A percentile compares a stretch with the other conserved stretches of the same genome.
Evolutionary conservation across 1,140 invertebrate species (phyloP).

Genomic region (Holcopasites calliopsidis): DNA sequence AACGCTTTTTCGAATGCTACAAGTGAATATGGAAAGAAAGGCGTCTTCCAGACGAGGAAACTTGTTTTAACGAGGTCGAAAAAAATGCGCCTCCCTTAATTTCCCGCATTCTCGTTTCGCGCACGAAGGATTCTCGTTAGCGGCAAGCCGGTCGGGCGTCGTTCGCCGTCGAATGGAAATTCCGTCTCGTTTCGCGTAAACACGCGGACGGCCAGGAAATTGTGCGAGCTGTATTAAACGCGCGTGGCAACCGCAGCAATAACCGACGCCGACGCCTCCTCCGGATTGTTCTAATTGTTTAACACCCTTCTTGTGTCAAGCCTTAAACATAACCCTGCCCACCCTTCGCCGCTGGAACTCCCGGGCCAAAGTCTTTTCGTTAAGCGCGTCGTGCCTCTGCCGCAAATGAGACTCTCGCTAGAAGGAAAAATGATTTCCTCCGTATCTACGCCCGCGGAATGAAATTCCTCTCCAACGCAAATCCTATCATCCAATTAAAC

Average conservation of each 20-base stretch:
- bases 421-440: no score
- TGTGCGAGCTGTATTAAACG: constrained; percentile 18
- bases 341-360: no score
- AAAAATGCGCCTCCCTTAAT: not conserved
- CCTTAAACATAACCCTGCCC: no score
- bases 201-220: constrained; percentile 11
- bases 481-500: not conserved
- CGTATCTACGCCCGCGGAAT: no score
- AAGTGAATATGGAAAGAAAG: no score
- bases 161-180: not conserved
- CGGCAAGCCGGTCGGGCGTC: not conserved
- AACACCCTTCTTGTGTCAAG: not conserved
- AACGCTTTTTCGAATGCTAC: no score
- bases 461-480: not conserved
- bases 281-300: not conserved
- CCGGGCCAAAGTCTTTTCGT: no score
- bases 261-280: not conserved
- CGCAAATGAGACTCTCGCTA: no score
- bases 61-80: not conserved
- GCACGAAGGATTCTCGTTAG: not conserved
- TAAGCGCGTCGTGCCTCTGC: no score
- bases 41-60: no score
- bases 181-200: not conserved
- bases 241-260: not conserved
- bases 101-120: not conserved